These are phyloP conservation scores for Neuroterus valhalla DNA, from an alignment of 1,140 invertebrate genomes.

Conservation along the genomic window DNA sequence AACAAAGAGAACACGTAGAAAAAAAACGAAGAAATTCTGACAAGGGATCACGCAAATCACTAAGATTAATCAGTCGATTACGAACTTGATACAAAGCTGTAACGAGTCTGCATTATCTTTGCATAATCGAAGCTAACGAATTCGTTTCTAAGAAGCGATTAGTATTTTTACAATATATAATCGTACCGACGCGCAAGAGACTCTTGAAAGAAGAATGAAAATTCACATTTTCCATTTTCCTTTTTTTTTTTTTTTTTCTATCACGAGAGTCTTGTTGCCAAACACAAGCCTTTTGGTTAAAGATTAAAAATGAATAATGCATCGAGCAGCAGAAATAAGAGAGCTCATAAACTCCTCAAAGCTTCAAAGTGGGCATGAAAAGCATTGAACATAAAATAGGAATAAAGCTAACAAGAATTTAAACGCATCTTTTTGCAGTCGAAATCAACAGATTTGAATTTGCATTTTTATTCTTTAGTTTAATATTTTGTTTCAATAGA, in stretches of 20 bases:
- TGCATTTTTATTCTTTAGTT: not conserved
- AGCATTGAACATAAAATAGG: not conserved
- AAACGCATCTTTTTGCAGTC: not conserved
- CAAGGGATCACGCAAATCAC: conserved; percentile 29
- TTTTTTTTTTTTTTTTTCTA: not conserved
- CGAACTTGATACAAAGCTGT: conserved; percentile 25
- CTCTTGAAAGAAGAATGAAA: not conserved
- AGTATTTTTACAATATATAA: conserved; percentile 22
- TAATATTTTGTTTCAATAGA: conserved; percentile 25
- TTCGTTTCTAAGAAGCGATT: conserved; percentile 16
- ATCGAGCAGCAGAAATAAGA: conserved; percentile 12
- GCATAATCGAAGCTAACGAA: conserved; percentile 6
- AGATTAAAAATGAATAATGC: conserved; percentile 24
- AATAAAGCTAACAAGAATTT: conserved; percentile 22
- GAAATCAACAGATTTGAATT: conserved; percentile 13
- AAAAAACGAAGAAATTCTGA: not conserved
- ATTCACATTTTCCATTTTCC: not conserved
- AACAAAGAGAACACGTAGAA: not conserved
- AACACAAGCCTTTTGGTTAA: conserved; percentile 29
- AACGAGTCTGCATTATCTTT: conserved; percentile 14
- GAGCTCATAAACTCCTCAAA: conserved; percentile 22
- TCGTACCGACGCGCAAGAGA: conserved; percentile 15
- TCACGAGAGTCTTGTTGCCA: not conserved
- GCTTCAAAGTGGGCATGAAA: conserved; percentile 24
- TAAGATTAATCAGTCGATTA: conserved; percentile 31